phyloP scores from a whole-genome alignment of 2,888 invertebrate species.

The Torymus auratus region DNA sequence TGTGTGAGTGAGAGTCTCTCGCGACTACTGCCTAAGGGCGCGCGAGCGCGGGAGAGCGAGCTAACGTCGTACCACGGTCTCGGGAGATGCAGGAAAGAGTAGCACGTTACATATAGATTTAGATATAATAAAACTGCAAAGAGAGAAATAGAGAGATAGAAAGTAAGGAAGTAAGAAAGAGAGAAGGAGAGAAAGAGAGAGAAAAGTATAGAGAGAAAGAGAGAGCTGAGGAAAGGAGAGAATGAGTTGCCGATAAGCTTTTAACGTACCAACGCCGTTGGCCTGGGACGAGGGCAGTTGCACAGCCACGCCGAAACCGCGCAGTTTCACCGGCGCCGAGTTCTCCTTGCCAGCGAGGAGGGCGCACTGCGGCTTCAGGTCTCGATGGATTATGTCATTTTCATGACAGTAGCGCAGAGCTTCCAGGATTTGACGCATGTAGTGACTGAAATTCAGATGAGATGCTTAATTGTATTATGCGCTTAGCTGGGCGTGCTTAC shows the following conservation, averaged over 20 bases:
- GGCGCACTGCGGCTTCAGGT: conserved; percentile 98
- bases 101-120: conserved; percentile 57
- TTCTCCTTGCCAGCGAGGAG: conserved; percentile 97
- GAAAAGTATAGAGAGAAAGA: conserved; percentile 34
- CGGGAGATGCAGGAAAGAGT: conserved; percentile 61
- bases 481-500: not conserved
- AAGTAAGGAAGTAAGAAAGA: not conserved
- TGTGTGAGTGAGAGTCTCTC: conserved; percentile 7
- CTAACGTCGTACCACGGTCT: conserved; percentile 65
- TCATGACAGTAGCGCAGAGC: conserved; percentile 98
- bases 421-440: conserved; percentile 98
- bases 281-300: conserved; percentile 90
- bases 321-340: conserved; percentile 98
- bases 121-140: conserved; percentile 11
- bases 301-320: conserved; percentile 97
- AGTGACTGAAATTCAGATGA: conserved; percentile 85
- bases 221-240: conserved; percentile 5
- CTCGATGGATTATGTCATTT: conserved; percentile 97
- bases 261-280: conserved; percentile 80
- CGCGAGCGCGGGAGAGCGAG: conserved; percentile 46
- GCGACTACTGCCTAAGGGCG: conserved; percentile 7
- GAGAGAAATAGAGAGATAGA: not conserved
- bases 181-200: conserved; percentile 47
- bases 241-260: conserved; percentile 34
- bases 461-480: not conserved